Evolutionary conservation across 2,797 vertebrate species (phyloP), one percentile per base, ranked within the genome.

Genomic region (Borostomias antarcticus): DNA sequence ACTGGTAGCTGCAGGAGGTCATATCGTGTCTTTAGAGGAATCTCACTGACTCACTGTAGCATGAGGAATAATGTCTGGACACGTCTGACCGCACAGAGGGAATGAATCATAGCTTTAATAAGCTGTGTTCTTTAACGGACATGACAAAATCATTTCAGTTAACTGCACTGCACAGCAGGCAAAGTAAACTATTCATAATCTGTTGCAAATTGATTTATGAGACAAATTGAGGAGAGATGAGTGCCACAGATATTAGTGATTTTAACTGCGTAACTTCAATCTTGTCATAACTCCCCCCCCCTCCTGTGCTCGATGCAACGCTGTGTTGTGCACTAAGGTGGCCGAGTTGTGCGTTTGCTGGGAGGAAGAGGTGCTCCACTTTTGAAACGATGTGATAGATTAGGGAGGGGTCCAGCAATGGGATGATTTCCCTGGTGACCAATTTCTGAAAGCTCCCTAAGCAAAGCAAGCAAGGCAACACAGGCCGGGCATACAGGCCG

Each of bases 391-490:
- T 69, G 82, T 90, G 91, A 94, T 92, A 92, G 90, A 93, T 92
- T 91, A 87, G 83, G 87, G 82, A 88, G 88, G 89, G 89, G 80
- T 66, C 72, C 61, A 21, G 88, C 80, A 80, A 85, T 82, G 78
- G 69, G 84, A 86, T 90, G 89, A 92, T 90, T 90, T 94, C 93
- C 91, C 92, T 68, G 53, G 87, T 87, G 93, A 91, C 90, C 89
- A 91, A 91, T 91, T 92, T 91, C 87, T 69, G 78, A 89, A 87
- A 68, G 72, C 76, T 82, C 77, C 75, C 76, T 81, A 77, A 88
- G 88, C 88, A 88, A 89, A 91, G 86, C 3, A 87, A 88, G 82
- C 87, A 85, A 77, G 85, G 77, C 82, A 89, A 81, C 85, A 87
- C 84, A 85, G 84, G 82, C 85, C 81, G 79, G 80, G 58, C 75